Base-by-base conservation (phyloP, 2,888 invertebrate species). In the Pseudococcus jackbeardsleyi region DNA sequence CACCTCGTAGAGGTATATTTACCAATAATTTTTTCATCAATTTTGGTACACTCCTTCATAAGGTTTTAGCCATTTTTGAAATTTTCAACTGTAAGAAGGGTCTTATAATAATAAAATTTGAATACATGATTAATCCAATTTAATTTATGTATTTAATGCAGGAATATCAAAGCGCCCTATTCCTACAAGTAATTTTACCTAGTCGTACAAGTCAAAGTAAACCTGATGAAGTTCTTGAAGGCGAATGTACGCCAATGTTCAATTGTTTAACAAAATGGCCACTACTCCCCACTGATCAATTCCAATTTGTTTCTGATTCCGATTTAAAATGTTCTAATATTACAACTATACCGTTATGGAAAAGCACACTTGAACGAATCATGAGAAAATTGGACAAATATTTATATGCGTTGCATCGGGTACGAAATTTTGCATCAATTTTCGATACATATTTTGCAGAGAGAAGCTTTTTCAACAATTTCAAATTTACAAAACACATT, bases 241-340 rank as follows among this genome's bases (percentile, higher is more conserved):
- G n/a, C n/a, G n/a, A n/a, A 6, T 59, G 59, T 19, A 15, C 12
- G 19, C n/a, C 6, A 19, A n/a, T 19, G 19, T 59, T 7, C 59
- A n/a, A 59, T n/a, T 59, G 59, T 59, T n/a, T 59, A 19, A n/a
- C n/a, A n/a, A 59, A 59, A 59, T 59, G 59, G 59, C n/a, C 7
- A 19, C 59, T 59, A 1, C 7, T 59, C n/a, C 59, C 59, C 4
- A 15, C 59, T 19, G 59, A 59, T n/a, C 59, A 59, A 19, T 59
- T 59, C 8, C 59, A 59, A 59, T 59, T 59, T n/a, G 59, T n/a
- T 15, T 59, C 59, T n/a, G 2, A 17, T 3, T 59, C 59, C 6
- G n/a, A 4, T 59, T n/a, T 15, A 42, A 42, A 42, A n/a, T 59
- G 59, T 59, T 59, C 59, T 59, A 59, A 59, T 59, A 4, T 59